Evolutionary conservation across 2,888 invertebrate species (phyloP).

Genomic region (Steinernema carpocapsae): DNA sequence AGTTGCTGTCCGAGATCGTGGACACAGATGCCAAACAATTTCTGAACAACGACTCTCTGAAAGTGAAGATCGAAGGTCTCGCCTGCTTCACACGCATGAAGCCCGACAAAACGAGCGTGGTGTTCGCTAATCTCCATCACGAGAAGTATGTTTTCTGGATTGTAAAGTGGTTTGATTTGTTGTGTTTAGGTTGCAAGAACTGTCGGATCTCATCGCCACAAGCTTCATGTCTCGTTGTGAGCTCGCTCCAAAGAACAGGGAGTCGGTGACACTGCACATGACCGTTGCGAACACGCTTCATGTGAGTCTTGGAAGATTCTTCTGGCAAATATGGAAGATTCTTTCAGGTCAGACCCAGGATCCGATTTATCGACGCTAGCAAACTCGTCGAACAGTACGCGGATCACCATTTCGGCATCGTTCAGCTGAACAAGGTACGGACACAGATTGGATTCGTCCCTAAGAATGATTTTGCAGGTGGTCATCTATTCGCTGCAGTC

Average conservation of each 20-base stretch:
- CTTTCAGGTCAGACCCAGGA: not conserved
- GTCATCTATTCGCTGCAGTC: not conserved
- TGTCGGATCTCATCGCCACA: not conserved
- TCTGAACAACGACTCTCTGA: not conserved
- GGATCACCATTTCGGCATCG: not conserved
- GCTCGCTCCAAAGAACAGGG: not conserved
- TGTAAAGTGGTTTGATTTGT: too few species aligned
- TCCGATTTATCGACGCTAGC: not conserved
- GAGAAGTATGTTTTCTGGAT: not conserved
- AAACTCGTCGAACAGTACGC: not conserved
- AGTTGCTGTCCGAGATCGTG: not conserved
- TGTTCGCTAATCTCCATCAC: not conserved
- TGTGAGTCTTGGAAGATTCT: not conserved
- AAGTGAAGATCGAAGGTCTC: not conserved
- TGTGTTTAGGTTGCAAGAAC: not conserved
- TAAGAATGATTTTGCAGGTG: not conserved
- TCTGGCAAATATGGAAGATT: too few species aligned
- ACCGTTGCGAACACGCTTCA: conserved; percentile 1
- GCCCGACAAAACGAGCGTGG: not conserved
- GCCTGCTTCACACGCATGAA: not conserved
- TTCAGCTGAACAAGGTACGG: not conserved
- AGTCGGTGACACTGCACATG: not conserved
- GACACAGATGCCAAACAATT: not conserved
- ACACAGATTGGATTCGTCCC: not conserved
- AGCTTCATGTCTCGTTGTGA: not conserved